Evolutionary conservation across 2,888 invertebrate genomes (phyloP).

Genomic region (Hemaris fuciformis): DNA sequence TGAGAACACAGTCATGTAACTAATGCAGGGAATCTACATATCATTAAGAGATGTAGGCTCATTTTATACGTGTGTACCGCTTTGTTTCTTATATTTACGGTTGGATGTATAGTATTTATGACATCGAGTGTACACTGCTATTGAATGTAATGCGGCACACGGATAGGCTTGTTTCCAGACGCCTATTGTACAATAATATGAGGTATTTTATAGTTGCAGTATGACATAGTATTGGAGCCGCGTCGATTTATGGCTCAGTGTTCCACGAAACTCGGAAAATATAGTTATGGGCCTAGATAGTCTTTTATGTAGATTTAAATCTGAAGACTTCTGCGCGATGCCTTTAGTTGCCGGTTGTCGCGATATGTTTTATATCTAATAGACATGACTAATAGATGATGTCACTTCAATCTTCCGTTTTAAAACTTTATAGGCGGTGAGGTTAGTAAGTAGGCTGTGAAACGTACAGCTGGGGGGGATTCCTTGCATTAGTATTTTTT

Average conservation of each 20-base stretch:
- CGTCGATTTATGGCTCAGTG: constrained; percentile 23
- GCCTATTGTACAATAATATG: constrained; percentile 66
- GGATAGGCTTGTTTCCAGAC: constrained; percentile 61
- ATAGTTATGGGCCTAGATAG: constrained; percentile 16
- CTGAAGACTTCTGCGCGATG: not conserved
- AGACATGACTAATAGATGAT: too few relatives aligned
- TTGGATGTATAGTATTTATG: constrained; percentile 73
- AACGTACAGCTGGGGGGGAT: too few relatives aligned
- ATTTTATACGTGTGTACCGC: constrained; percentile 77
- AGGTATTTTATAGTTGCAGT: constrained; percentile 25
- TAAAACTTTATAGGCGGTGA: too few relatives aligned
- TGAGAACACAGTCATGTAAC: constrained; percentile 79
- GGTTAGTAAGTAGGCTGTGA: too few relatives aligned
- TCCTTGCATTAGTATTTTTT: too few relatives aligned
- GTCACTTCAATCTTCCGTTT: too few relatives aligned
- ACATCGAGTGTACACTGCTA: constrained; percentile 54
- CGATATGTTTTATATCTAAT: not conserved
- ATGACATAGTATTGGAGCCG: constrained; percentile 9
- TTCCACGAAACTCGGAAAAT: constrained; percentile 28
- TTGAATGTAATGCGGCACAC: constrained; percentile 47
- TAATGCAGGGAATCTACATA: constrained; percentile 81
- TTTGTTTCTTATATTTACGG: constrained; percentile 78
- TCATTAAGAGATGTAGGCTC: constrained; percentile 80
- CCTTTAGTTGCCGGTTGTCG: not conserved
- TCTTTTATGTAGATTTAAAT: not conserved